Percentiles rank a stretch among this genome's conserved stretches.
Conservation (phyloP, 2,888 invertebrate genomes). For the Leuctra nigra region DNA sequence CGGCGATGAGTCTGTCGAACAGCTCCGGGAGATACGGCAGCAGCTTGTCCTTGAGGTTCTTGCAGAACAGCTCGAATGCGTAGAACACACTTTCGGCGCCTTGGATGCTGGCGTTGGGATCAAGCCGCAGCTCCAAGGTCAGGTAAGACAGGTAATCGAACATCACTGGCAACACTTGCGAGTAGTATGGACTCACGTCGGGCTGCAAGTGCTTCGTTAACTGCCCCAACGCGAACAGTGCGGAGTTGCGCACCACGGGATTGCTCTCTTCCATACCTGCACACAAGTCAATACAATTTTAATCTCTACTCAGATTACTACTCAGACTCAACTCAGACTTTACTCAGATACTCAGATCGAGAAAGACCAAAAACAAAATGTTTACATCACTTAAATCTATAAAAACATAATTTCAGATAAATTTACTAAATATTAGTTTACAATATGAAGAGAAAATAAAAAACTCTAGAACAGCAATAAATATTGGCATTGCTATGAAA, state of each 20-base stretch:
- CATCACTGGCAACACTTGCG: constrained; percentile 62
- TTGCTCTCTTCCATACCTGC: constrained; percentile 61
- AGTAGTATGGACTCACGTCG: constrained; percentile 64
- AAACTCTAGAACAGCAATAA: too few relatives aligned
- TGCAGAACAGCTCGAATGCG: constrained; percentile 71
- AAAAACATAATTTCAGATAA: too few relatives aligned
- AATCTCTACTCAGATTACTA: too few relatives aligned
- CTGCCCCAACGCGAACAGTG: constrained; percentile 72
- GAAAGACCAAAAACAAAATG: too few relatives aligned
- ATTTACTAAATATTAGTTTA: too few relatives aligned
- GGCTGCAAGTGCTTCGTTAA: constrained; percentile 76
- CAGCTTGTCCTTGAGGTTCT: constrained; percentile 65
- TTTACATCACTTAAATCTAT: too few relatives aligned
- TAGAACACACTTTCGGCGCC: constrained; percentile 69
- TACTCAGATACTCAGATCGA: too few relatives aligned
- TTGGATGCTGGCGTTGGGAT: constrained; percentile 51
- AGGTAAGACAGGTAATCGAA: constrained; percentile 61
- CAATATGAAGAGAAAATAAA: too few relatives aligned
- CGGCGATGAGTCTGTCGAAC: constrained; percentile 62
- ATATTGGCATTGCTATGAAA: too few relatives aligned
- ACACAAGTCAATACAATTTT: too few relatives aligned
- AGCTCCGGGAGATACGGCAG: constrained; percentile 62
- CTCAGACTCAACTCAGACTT: too few relatives aligned
- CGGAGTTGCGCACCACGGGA: constrained; percentile 62
- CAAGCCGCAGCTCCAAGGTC: constrained; percentile 48